phyloP scores from a whole-genome alignment of 2,113 vertebrate genomes.

The Recurvirostra avosetta region DNA sequence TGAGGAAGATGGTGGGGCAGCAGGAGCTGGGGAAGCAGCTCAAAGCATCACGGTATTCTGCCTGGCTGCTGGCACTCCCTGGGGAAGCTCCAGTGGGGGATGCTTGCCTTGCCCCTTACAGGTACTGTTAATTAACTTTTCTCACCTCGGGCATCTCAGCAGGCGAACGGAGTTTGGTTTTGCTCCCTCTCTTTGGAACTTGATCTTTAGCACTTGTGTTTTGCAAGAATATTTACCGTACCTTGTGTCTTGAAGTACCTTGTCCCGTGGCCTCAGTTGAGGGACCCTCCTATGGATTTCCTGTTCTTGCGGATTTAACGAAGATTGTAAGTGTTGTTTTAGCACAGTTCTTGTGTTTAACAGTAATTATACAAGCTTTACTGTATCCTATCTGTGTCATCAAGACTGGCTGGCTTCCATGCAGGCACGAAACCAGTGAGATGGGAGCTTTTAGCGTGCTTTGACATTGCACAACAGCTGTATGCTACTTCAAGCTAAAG shows the following conservation, averaged over 20 bases:
- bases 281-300: background rate
- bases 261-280: accelerated
- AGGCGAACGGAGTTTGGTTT: background rate
- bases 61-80: background rate
- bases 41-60: accelerated
- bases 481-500: background rate
- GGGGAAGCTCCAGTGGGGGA: background rate
- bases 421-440: background rate
- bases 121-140: background rate
- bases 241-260: background rate
- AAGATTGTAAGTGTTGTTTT: background rate
- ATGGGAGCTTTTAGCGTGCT: background rate
- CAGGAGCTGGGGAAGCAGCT: background rate
- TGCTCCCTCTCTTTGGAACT: background rate
- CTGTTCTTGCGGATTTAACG: accelerated
- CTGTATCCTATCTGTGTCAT: background rate
- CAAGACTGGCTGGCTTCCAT: background rate
- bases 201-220: background rate
- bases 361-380: background rate
- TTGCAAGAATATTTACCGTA: background rate
- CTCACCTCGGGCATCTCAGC: background rate
- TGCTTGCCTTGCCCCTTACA: background rate
- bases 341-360: background rate
- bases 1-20: background rate
- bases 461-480: slow-evolving; percentile 19